Conservation (phyloP, 64 coral and sea anemone genomes). For the Stichodactyla helianthus region DNA sequence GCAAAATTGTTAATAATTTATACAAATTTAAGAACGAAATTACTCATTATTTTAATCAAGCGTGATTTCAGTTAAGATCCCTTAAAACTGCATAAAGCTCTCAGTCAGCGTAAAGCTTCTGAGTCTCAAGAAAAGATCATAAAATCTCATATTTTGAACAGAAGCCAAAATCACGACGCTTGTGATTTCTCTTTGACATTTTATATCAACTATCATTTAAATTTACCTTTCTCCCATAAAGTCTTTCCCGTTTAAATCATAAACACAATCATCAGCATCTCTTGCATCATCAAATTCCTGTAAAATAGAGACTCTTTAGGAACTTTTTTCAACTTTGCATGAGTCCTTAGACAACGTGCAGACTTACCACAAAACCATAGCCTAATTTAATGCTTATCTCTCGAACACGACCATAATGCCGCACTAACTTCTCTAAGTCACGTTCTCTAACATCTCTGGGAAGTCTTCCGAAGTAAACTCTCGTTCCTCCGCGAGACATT, state of each 20-base stretch:
- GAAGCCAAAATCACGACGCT: neutral
- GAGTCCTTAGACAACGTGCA: neutral
- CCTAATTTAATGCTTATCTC: constrained; percentile 99
- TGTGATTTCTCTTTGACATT: neutral
- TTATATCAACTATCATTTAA: neutral
- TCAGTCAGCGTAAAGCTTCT: no score
- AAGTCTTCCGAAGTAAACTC: constrained; percentile 96
- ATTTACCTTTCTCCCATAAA: constrained; percentile 89
- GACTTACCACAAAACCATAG: constrained; percentile 97
- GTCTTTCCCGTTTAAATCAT: constrained; percentile 94
- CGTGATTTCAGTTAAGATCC: no score
- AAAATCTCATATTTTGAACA: no score
- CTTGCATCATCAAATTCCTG: constrained; percentile 91
- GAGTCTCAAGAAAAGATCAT: no score
- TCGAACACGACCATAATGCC: constrained; percentile 72
- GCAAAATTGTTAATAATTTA: no score
- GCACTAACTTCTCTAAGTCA: constrained; percentile 92
- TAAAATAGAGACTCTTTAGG: neutral
- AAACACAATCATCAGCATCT: constrained; percentile 92
- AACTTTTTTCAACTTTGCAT: neutral
- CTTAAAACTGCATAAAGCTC: no score
- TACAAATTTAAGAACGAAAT: no score
- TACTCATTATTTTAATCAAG: no score
- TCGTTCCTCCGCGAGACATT: constrained; percentile 90
- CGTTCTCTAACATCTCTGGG: constrained; percentile 85